Evolutionary conservation across 2,888 invertebrate genomes (phyloP), one percentile per base, ranked within the genome.

Genomic region (Colostygia pectinataria): DNA sequence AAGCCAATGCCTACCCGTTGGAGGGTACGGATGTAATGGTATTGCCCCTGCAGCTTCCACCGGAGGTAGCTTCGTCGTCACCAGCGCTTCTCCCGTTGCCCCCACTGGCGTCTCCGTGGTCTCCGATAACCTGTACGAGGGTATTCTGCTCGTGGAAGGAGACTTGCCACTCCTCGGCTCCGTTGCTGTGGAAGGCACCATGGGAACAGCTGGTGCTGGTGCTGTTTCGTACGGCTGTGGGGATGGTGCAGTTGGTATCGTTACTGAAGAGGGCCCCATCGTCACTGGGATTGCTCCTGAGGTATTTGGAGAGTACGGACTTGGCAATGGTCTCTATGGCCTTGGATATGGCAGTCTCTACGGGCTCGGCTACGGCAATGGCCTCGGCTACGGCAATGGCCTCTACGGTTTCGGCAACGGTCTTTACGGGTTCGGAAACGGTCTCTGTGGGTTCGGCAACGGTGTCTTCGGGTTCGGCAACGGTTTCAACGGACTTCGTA

Each of bases 221-320:
- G 28, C 32, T 1, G 68, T 36, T 0, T 33, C 41, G 4, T 54
- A 48, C 27, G 40, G 51, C 7, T 27, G 34, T 6, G 42, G 38
- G 0, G 34, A 36, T 13, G 43, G 15, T 6, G 33, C 12, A 3
- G 34, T 7, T 1, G 18, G 9, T 8, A 20, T 36, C 2, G 14
- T 9, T 6, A 5, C 5, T 29, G 23, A 23, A n/a, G 43, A 44
- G 9, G 43, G 36, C 1, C 43, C 15, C 32, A 34, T 37, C 12
- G 39, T 7, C 6, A 40, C 9, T 18, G 48, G 43, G 2, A 44
- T 37, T 2, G 14, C 24, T n/a, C n/a, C 24, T 14, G 36, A 25
- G 6, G 2, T 6, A 6, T 20, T 6, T n/a, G 4, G 4, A 3
- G 2, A 4, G 0, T n/a, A 5, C 1, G 24, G 24, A 12, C 33